These are phyloP conservation scores for Malurus alboscapulatus DNA, from an alignment of 2,113 vertebrate species.

Conservation along the genomic window DNA sequence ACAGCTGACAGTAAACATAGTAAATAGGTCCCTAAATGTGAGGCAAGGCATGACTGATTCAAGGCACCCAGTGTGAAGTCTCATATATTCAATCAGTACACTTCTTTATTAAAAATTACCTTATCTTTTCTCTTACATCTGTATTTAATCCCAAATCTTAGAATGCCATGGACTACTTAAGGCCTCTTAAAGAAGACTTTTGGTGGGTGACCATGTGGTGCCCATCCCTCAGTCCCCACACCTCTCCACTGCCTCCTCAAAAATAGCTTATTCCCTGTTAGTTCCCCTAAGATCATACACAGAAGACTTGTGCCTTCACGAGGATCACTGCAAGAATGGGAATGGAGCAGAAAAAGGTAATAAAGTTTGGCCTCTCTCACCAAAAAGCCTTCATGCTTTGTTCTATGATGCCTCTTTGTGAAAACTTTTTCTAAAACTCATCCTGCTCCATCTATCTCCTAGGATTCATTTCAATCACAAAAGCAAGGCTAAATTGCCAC, in stretches of 20 bases:
- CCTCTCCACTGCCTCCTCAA: not conserved
- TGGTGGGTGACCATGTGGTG: not conserved
- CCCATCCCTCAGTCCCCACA: not conserved
- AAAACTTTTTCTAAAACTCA: not conserved
- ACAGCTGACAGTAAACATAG: not conserved
- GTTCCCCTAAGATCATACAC: not conserved
- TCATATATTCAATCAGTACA: not conserved
- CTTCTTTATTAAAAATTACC: not conserved
- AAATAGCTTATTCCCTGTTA: not conserved
- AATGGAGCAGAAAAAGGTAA: not conserved
- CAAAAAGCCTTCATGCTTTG: not conserved
- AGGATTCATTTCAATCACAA: not conserved
- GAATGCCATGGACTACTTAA: not conserved
- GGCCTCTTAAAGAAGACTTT: not conserved
- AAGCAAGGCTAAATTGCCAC: not conserved
- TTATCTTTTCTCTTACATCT: not conserved
- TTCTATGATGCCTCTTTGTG: not conserved
- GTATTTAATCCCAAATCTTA: not conserved
- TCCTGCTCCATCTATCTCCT: not conserved
- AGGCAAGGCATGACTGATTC: not conserved
- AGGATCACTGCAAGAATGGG: accelerated
- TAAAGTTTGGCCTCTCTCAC: not conserved
- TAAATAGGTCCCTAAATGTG: not conserved
- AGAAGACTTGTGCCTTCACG: accelerated
- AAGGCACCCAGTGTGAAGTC: not conserved